Evolutionary conservation across 1,140 invertebrate genomes (phyloP).

Genomic region (Palaemon carinicauda): DNA sequence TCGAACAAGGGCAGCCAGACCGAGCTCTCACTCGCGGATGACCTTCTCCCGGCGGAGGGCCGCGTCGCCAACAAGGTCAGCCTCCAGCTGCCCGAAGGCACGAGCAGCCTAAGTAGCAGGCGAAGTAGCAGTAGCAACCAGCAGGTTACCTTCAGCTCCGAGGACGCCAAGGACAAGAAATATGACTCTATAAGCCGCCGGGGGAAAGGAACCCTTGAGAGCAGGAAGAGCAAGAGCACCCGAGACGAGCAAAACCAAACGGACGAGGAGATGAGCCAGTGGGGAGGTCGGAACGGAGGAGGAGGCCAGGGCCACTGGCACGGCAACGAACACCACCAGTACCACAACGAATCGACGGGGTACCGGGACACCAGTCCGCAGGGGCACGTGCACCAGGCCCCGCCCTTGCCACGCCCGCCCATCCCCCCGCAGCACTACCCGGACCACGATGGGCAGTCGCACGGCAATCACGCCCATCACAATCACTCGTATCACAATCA

Average conservation of each 20-base stretch:
- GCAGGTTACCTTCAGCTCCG: slow-evolving; percentile 27
- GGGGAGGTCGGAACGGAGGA: neutral
- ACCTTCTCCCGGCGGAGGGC: neutral
- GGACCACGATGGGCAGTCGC: neutral
- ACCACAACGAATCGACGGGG: no score
- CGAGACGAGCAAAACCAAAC: neutral
- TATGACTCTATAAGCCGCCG: slow-evolving; percentile 17
- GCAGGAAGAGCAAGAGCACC: neutral
- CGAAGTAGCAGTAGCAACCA: slow-evolving; percentile 37
- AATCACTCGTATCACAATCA: neutral
- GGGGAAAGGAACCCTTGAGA: neutral
- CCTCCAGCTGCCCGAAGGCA: slow-evolving; percentile 16
- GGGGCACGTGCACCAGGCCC: neutral
- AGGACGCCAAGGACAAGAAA: neutral
- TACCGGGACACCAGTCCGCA: neutral
- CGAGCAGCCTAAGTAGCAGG: slow-evolving; percentile 31
- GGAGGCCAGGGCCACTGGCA: neutral
- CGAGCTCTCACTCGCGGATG: neutral
- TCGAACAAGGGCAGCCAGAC: slow-evolving; percentile 30
- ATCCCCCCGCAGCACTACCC: neutral
- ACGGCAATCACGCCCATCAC: neutral
- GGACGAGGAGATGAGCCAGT: neutral
- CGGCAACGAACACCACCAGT: neutral
- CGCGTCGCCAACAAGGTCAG: neutral
- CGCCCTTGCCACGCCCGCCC: neutral